Evolutionary conservation across 2,797 vertebrate species (phyloP), one percentile per base, ranked within the genome.

Genomic region (Syndactyla subalaris): DNA sequence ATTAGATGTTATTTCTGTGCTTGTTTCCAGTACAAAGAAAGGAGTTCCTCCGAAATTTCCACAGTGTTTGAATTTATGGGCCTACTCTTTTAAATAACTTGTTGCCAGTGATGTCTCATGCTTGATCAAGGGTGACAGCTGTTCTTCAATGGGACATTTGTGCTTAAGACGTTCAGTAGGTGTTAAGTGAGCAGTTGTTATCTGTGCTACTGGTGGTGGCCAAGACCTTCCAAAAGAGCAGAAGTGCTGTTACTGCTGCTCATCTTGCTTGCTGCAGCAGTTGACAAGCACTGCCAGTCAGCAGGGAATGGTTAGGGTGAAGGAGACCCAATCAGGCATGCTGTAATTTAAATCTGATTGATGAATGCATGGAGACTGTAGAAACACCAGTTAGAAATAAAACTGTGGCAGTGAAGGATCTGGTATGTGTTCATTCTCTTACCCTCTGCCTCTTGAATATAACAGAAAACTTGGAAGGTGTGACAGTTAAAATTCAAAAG

Each of bases 281-380:
- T 96, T 97, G 97, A 96, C 95, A 96, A 94, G 93, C 93, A 95
- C 93, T 93, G 61, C 32, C 67, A 88, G 93, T 84, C 95, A 96
- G 92, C 90, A 93, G 96, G 95, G 94, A 96, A 79, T 45, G 65
- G 85, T 55, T 84, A 91, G 84, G 92, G 83, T 95, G 63, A 96
- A 95, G 93, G 72, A 95, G 90, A 92, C 80, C 71, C 89, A 92
- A 58, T 94, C 96, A 94, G 91, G 90, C 92, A 84, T 88, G 43
- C 80, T 93, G 65, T 82, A 89, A 94, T 94, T 97, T 96, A 87
- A 91, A 94, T 84, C 91, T 96, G 97, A 97, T 95, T 96, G 97
- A 96, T 93, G 91, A 96, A 93, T 43, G 41, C 67, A 66, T 17
- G 49, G 68, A 79, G 70, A 92, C 58, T 83, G 75, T 88, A 54